A percentile compares a stretch with the other conserved stretches of the same genome.
phyloP scores from a whole-genome alignment of 2,113 vertebrate species.

The Gallinago jamesoni region DNA sequence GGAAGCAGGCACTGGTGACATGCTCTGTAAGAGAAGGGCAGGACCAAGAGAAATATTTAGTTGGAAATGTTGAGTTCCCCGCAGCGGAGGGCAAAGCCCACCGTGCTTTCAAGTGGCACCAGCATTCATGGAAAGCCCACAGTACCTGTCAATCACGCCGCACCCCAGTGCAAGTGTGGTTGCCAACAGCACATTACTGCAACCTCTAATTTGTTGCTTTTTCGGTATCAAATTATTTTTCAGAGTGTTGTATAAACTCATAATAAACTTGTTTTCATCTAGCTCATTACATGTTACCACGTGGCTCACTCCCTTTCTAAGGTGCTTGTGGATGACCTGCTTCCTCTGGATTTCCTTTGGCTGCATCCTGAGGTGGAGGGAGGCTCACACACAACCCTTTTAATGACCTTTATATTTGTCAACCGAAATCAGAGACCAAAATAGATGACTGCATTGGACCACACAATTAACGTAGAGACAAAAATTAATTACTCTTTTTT shows the following conservation, averaged over 20 bases:
- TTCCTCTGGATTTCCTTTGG: background rate
- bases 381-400: background rate
- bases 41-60: background rate
- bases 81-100: background rate
- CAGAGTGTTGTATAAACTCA: background rate
- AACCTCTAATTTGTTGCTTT: conserved; percentile 28
- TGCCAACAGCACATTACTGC: conserved; percentile 3
- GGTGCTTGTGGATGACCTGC: fast-evolving
- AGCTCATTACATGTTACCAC: background rate
- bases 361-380: background rate
- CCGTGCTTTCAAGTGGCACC: background rate
- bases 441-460: background rate
- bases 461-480: fast-evolving
- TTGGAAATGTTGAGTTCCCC: background rate
- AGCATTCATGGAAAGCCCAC: background rate
- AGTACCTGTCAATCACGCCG: background rate
- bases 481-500: background rate
- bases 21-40: background rate
- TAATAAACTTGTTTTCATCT: background rate
- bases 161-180: background rate
- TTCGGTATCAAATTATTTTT: background rate
- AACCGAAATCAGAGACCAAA: background rate
- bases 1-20: background rate
- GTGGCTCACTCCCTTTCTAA: background rate
- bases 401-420: background rate